Conservation (phyloP, 2,797 vertebrate species). For the Hafferia zeledoni region DNA sequence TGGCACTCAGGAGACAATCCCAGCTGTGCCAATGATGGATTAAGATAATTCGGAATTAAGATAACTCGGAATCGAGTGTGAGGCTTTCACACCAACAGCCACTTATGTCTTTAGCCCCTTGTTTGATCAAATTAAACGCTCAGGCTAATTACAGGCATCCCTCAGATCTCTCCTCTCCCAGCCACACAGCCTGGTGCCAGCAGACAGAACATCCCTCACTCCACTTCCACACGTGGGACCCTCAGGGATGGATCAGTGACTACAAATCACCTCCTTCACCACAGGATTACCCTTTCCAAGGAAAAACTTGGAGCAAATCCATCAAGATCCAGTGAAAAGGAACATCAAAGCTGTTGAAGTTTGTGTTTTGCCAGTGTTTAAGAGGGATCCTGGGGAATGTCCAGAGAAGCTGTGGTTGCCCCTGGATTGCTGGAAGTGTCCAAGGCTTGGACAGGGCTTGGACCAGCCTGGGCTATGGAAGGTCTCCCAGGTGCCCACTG, state of each 20-base stretch:
- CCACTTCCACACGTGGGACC: neutral
- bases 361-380: neutral
- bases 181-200: neutral
- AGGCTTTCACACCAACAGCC: neutral
- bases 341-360: neutral
- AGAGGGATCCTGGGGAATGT: neutral
- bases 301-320: neutral
- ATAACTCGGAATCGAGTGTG: neutral
- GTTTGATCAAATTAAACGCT: slow-evolving; percentile 5
- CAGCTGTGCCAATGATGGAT: neutral
- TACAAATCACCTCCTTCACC: neutral
- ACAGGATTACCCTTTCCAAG: neutral
- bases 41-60: neutral
- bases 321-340: neutral
- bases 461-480: neutral
- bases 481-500: neutral
- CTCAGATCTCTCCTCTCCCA: neutral
- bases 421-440: neutral
- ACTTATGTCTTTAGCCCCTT: neutral
- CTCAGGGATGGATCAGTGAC: neutral
- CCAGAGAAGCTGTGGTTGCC: neutral
- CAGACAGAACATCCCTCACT: neutral
- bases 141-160: neutral
- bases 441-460: neutral
- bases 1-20: neutral